Percentiles rank a stretch among this genome's conserved stretches.
These are phyloP conservation scores for Phallusia fumigata DNA, from an alignment of 23 tunicate species.

Conservation along the genomic window DNA sequence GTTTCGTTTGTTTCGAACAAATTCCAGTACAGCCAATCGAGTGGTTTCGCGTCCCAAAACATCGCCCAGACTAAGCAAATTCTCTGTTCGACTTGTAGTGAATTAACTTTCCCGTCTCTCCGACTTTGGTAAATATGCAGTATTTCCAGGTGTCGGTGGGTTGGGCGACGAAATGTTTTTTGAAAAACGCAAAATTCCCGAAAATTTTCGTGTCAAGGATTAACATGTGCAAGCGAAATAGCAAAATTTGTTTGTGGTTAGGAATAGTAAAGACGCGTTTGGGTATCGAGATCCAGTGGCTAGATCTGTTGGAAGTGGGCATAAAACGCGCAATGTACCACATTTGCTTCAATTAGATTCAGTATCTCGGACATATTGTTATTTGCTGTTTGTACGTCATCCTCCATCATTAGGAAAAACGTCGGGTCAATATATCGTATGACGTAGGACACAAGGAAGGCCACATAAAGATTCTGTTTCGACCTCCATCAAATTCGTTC, in stretches of 20 bases:
- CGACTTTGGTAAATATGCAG: slow-evolving; percentile 13
- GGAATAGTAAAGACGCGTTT: too few species aligned
- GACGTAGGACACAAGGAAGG: slow-evolving; percentile 43
- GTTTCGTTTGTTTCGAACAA: slow-evolving; percentile 23
- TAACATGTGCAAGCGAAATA: too few species aligned
- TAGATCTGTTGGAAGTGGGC: too few species aligned
- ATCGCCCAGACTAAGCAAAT: slow-evolving; percentile 3
- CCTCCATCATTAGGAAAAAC: slow-evolving; percentile 67
- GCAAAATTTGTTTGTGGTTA: too few species aligned
- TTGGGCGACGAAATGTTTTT: not conserved
- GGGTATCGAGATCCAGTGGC: too few species aligned
- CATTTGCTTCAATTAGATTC: not conserved
- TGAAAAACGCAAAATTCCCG: too few species aligned
- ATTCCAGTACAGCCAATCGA: slow-evolving; percentile 40
- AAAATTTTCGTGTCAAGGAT: too few species aligned
- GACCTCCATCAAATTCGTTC: slow-evolving; percentile 46
- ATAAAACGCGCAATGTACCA: too few species aligned
- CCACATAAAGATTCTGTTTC: slow-evolving; percentile 56
- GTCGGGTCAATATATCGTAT: slow-evolving; percentile 27
- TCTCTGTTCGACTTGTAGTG: slow-evolving; percentile 24
- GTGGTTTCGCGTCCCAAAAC: slow-evolving; percentile 38
- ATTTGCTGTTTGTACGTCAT: slow-evolving; percentile 42
- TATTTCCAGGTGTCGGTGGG: slow-evolving; percentile 4
- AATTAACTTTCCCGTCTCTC: slow-evolving; percentile 27
- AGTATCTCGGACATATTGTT: slow-evolving; percentile 21